Base-by-base conservation (phyloP, 2,113 vertebrate species). In the Megalops atlanticus region DNA sequence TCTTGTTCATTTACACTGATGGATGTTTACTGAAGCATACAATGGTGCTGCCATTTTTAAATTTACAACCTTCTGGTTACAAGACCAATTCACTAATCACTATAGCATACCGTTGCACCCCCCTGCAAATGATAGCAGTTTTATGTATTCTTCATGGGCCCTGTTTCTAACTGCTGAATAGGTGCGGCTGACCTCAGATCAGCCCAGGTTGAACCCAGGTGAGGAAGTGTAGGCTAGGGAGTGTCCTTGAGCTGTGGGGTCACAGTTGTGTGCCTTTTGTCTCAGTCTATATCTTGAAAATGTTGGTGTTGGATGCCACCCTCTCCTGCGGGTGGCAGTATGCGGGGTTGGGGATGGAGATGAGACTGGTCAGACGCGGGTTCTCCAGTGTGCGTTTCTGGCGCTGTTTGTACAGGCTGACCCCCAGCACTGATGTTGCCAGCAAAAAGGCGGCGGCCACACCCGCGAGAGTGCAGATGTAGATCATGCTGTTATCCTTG, bases 281-380 rank as follows among this genome's bases (percentile, higher is more conserved):
- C 36, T 12, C 6, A 54, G 8, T 71, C 41, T 41, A 64, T 40
- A 68, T 15, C 7, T 33, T 76, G 24, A 35, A 77, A 11, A 38
- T 43, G 36, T 12, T 52, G 36, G 54, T 31, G 18, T 58, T 15
- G 15, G 58, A 39, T 11, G 24, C 72, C n/a, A n/a, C 11, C 31
- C 31, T 80, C 18, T 73, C 78, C 39, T 49, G 47, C 1, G 35
- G 45, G 39, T 49, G 38, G 69, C 16, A 31, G 80, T 93, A 95
- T 27, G 91, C 92, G 4, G 94, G 94, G 81, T 96, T 96, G 12
- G 85, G 92, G 92, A 45, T 94, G 93, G 76, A 94, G 93, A 74
- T 94, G 89, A 24, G 94, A 84, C 76, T 92, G 90, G 7, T 74
- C 70, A 11, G 88, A 84, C 16, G 84, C 24, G 68, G 78, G 38